Conservation (phyloP, 2,888 invertebrate species). For the Caradrina kadenii region DNA sequence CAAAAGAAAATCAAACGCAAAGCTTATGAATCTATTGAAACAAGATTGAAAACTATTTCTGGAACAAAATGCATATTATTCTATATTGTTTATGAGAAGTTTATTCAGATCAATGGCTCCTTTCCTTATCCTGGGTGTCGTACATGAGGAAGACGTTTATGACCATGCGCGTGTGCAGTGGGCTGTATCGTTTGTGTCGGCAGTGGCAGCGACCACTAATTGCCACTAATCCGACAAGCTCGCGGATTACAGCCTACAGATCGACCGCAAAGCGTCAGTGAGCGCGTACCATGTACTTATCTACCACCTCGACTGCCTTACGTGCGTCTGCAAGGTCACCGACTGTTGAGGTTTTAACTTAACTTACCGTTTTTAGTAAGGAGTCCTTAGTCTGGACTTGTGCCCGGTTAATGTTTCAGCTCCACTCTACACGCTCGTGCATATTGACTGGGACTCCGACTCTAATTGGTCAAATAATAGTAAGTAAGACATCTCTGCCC, state of each 20-base stretch:
- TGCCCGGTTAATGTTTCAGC: too few species aligned
- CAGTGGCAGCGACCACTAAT: constrained; percentile 31
- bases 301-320: background rate
- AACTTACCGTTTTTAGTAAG: too few species aligned
- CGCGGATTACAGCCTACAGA: constrained; percentile 22
- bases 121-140: background rate
- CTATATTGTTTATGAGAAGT: background rate
- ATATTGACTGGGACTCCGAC: too few species aligned
- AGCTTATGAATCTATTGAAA: constrained; percentile 2
- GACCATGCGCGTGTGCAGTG: constrained; percentile 2
- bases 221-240: constrained; percentile 41
- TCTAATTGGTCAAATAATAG: too few species aligned
- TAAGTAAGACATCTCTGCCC: background rate
- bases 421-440: too few species aligned
- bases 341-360: too few species aligned
- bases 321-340: background rate
- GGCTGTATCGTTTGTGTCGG: constrained; percentile 11
- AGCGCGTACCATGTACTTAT: background rate
- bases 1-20: constrained; percentile 6
- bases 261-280: constrained; percentile 8
- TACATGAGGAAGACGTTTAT: background rate
- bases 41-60: constrained; percentile 7
- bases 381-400: too few species aligned
- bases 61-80: constrained; percentile 1
- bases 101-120: background rate